Evolutionary conservation across 2,797 vertebrate genomes (phyloP), one percentile per base, ranked within the genome.

Genomic region (Dryobates pubescens): DNA sequence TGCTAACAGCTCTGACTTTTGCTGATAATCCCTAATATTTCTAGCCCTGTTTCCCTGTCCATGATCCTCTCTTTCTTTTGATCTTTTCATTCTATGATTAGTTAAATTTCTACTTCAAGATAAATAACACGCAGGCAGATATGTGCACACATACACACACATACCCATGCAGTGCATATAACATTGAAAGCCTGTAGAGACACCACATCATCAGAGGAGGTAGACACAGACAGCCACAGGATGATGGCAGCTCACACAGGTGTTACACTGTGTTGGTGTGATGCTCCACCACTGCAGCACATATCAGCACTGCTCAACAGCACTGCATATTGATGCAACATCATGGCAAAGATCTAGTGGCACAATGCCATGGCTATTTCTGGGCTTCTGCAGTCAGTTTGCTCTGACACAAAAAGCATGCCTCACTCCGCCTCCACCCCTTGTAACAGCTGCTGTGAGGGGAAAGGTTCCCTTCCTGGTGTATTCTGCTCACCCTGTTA

Each of bases 291-390:
- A 1, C 59, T 20, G 51, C 26, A 27, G 30, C 14, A 2, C 18
- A 0, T 18, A 18, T 4, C 2, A 2, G 54, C 43, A 32, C 27
- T 3, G 2, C 51, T 34, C 77, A 30, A 17, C 24, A 64, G 32
- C 41, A 1, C 32, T 7, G 54, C 7, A 0, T 19, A 17, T 24
- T 49, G 86, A 83, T 77, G 67, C 67, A 70, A 69, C 18, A 3
- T 17, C 7, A 0, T 17, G 77, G 49, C 86, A 78, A 61, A 91
- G 84, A 41, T 53, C 62, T 0, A 0, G 75, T 18, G 73, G 90
- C 81, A 68, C 62, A 16, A 26, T 5, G 87, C 93, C 76, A 34
- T 15, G 30, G 75, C 88, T 96, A 87, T 92, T 96, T 85, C 78
- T 87, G 80, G 54, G 54, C n/a, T 59, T 67, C 58, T 57, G 86